These are phyloP conservation scores for Sternarchorhynchus goeldii DNA, from an alignment of 2,797 vertebrate genomes.

Conservation along the genomic window DNA sequence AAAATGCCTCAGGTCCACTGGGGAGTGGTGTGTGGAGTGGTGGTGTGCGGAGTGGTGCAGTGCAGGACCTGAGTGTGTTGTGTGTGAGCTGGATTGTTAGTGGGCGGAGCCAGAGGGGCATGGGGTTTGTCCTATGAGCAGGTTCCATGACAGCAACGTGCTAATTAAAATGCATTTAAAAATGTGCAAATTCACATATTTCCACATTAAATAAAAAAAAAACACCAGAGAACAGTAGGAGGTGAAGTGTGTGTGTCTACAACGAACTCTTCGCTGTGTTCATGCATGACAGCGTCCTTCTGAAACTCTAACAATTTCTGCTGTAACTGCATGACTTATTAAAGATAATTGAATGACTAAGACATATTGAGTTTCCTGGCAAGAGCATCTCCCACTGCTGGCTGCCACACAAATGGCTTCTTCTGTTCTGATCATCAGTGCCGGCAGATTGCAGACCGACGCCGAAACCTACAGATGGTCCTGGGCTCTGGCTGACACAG, in stretches of 20 bases:
- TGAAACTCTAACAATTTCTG: not conserved
- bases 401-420: constrained; percentile 28
- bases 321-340: constrained; percentile 20
- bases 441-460: constrained; percentile 23
- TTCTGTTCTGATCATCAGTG: constrained; percentile 38
- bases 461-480: not conserved
- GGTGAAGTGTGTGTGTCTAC: too few species aligned
- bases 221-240: not conserved
- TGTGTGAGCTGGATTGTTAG: too few species aligned
- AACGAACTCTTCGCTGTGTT: not conserved
- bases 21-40: too few species aligned
- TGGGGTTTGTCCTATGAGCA: too few species aligned
- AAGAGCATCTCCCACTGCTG: constrained; percentile 11
- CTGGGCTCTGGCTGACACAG: not conserved
- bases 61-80: too few species aligned
- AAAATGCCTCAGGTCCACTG: too few species aligned
- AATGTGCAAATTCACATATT: too few species aligned
- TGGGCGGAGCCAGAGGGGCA: too few species aligned
- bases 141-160: too few species aligned
- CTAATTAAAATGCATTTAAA: too few species aligned
- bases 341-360: constrained; percentile 30
- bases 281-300: not conserved
- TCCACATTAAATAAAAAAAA: not conserved
- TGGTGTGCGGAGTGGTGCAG: too few species aligned
- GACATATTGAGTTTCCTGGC: constrained; percentile 15